Percentiles rank a stretch among this genome's conserved stretches.
Evolutionary conservation across 2,113 vertebrate species (phyloP).

Genomic region (Corvus hawaiiensis): DNA sequence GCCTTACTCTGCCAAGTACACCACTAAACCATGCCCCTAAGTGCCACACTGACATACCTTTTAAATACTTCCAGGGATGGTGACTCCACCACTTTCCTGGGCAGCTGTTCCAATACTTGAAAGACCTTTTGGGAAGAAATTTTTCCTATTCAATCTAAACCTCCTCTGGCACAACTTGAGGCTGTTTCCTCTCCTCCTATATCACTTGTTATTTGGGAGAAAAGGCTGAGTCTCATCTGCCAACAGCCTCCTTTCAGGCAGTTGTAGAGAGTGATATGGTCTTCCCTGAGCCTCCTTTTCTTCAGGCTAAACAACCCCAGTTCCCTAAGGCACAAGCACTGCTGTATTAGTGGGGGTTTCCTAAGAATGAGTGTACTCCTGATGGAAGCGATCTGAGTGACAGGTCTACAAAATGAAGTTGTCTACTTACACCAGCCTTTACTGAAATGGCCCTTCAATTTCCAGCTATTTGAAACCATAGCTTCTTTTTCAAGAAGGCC

Average conservation of each 20-base stretch:
- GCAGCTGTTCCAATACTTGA: background rate
- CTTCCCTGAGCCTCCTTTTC: background rate
- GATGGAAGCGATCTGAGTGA: background rate
- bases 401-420: slow-evolving; percentile 11
- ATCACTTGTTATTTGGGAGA: background rate
- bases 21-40: background rate
- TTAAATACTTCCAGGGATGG: background rate
- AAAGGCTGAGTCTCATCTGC: background rate
- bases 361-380: background rate
- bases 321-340: background rate
- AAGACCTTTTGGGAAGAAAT: background rate
- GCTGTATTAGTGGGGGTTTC: background rate
- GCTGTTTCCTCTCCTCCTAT: background rate
- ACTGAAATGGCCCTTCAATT: slow-evolving; percentile 13
- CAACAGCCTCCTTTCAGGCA: background rate
- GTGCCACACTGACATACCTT: background rate
- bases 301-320: background rate
- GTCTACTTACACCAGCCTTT: background rate
- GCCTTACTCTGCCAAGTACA: background rate
- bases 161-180: background rate
- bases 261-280: background rate
- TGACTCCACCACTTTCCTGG: background rate
- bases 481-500: background rate
- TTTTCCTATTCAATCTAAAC: background rate
- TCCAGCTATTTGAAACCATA: slow-evolving; percentile 11